Evolutionary conservation across 2,113 vertebrate genomes (phyloP), one percentile per base, ranked within the genome.

Genomic region (Corythornis madagascariensis): DNA sequence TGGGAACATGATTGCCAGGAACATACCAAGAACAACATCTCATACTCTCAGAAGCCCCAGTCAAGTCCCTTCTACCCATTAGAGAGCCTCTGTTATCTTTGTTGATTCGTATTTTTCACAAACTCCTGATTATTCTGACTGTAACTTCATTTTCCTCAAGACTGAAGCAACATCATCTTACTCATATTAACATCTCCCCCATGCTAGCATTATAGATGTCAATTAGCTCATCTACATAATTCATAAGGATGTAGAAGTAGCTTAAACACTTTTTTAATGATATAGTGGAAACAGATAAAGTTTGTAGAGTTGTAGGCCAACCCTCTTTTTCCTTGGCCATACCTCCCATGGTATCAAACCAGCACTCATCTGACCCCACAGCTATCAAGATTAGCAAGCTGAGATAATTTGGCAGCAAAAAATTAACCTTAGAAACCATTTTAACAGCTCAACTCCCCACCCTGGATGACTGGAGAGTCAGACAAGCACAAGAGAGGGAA

Each of bases 1-100:
- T 94, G 92, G 93, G 92, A 96, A 96, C 90, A 42, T 38, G 83
- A 95, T 20, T 92, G 86, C 80, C 69, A 83, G 73, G 83, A 95
- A 91, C 69, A 90, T 9, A 91, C 65, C 92, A 95, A 88, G 79
- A 95, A 90, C 78, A 74, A 53, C 24, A 3, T 72, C 70, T 78
- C 76, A 86, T 38, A 92, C 92, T 93, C 61, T n/a, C 88, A 93
- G 79, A 86, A 93, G 48, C 69, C 43, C 65, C 65, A 80, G 80
- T 75, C 70, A 93, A 90, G 88, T 78, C 88, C 73, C 43, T 75
- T 75, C 65, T 64, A 83, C 40, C 73, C 55, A 56, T 50, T 28
- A 78, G 35, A 93, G 40, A 94, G 48, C 35, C 57, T 72, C 69
- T 29, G 90, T 86, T 83, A 53, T 52, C 50, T 88, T 38, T 91